These are phyloP conservation scores for Coregonus clupeaformis DNA, from an alignment of 2,113 vertebrate genomes.

Conservation along the genomic window DNA sequence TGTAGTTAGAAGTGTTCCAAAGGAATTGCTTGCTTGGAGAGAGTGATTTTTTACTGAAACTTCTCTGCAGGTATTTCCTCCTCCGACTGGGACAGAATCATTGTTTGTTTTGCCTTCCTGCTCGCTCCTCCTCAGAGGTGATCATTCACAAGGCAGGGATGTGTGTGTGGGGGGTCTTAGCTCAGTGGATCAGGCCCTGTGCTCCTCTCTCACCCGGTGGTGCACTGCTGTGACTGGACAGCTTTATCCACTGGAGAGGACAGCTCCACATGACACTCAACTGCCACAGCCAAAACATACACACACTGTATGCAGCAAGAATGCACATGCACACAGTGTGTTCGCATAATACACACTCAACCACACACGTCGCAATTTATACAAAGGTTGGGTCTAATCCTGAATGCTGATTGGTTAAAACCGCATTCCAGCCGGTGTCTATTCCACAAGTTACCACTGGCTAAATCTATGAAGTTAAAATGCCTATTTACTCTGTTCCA, in stretches of 20 bases:
- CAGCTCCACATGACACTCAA: no score
- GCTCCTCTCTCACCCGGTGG: no score
- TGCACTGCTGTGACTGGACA: no score
- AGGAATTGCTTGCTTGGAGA: constrained; percentile 49
- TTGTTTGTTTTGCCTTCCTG: constrained; percentile 67
- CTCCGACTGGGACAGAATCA: constrained; percentile 49
- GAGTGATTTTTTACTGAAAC: constrained; percentile 52
- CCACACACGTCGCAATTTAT: no score
- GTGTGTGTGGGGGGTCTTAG: not conserved
- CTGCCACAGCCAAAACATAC: not conserved
- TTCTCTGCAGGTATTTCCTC: constrained; percentile 75
- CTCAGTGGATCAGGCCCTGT: not conserved
- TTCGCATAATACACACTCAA: no score
- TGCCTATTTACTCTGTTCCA: no score
- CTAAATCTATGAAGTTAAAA: no score
- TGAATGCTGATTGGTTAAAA: no score
- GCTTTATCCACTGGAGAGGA: no score
- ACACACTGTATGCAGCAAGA: not conserved
- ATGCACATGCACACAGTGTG: constrained; percentile 6
- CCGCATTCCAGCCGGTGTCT: no score
- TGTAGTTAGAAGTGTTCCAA: constrained; percentile 58
- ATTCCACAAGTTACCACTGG: no score
- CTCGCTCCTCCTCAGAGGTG: constrained; percentile 48
- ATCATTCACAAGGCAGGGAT: constrained; percentile 43
- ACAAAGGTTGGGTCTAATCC: no score